Conservation (phyloP, 2,888 invertebrate genomes). For the Chesias legatella region DNA sequence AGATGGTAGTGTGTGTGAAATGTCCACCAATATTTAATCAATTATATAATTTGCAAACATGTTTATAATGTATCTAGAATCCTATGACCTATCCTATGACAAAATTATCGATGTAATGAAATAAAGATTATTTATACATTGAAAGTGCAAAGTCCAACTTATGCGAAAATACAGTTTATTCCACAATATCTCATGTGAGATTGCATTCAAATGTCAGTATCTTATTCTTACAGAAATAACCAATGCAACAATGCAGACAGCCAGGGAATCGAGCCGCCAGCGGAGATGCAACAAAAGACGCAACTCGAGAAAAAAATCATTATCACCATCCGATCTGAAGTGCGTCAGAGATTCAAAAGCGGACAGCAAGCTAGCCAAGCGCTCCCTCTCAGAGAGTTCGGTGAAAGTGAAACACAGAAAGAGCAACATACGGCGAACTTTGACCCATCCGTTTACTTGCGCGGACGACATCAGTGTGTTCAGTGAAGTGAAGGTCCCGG, state of each 20-base stretch:
- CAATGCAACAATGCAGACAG: constrained; percentile 71
- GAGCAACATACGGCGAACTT: constrained; percentile 72
- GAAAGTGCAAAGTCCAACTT: too few relatives aligned
- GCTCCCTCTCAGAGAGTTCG: constrained; percentile 72
- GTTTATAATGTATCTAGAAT: too few relatives aligned
- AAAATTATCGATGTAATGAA: too few relatives aligned
- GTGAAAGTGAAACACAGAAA: constrained; percentile 74
- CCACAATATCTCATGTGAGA: too few relatives aligned
- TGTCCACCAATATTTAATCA: too few relatives aligned
- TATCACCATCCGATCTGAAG: constrained; percentile 73
- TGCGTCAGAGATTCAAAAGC: constrained; percentile 56
- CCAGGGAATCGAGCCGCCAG: constrained; percentile 70
- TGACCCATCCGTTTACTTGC: constrained; percentile 71
- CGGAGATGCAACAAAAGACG: constrained; percentile 71
- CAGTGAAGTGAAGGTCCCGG: constrained; percentile 54
- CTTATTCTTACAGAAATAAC: constrained; percentile 55
- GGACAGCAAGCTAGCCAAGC: constrained; percentile 62
- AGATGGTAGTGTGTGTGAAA: too few relatives aligned
- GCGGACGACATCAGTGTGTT: constrained; percentile 62
- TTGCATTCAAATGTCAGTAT: too few relatives aligned
- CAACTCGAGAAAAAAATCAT: constrained; percentile 74
- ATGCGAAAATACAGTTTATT: too few relatives aligned
- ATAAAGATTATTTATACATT: too few relatives aligned
- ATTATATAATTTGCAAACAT: too few relatives aligned
- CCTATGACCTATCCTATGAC: too few relatives aligned